A percentile compares a stretch with the other conserved stretches of the same genome.
These are phyloP conservation scores for Rhadinocentrus ornatus DNA, from an alignment of 2,797 vertebrate species.

Conservation along the genomic window DNA sequence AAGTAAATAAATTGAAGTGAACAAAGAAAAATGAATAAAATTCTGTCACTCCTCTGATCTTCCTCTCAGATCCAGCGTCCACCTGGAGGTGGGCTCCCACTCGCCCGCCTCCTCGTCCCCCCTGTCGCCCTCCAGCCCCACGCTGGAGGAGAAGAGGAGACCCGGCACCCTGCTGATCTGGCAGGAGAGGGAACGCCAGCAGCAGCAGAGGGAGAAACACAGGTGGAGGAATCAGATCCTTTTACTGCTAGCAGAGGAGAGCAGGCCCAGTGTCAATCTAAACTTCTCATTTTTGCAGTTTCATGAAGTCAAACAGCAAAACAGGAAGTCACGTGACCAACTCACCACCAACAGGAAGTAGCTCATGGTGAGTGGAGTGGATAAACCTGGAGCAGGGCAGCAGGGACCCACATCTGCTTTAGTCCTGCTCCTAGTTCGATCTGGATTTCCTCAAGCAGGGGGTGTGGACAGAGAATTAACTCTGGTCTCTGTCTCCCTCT, in stretches of 20 bases:
- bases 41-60: neutral
- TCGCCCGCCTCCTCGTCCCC: constrained; percentile 37
- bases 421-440: too few relatives aligned
- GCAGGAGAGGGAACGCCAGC: constrained; percentile 88
- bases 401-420: neutral
- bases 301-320: constrained; percentile 77
- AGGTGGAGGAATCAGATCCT: constrained; percentile 20
- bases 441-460: too few relatives aligned
- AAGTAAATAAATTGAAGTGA: too few relatives aligned
- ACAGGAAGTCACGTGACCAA: constrained; percentile 80
- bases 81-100: constrained; percentile 35
- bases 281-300: constrained; percentile 67
- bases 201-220: constrained; percentile 75
- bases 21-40: too few relatives aligned
- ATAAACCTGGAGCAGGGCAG: neutral
- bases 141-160: constrained; percentile 82
- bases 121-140: constrained; percentile 70
- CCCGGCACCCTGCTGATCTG: constrained; percentile 88
- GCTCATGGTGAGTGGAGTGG: constrained; percentile 72
- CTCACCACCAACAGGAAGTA: constrained; percentile 75
- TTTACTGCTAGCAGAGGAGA: constrained; percentile 2
- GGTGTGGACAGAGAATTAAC: neutral
- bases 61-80: constrained; percentile 46
- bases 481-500: constrained; percentile 70
- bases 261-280: constrained; percentile 1